A percentile compares a stretch with the other conserved stretches of the same genome.
phyloP scores from a whole-genome alignment of 2,888 invertebrate species.

The Tenthredo amoena region DNA sequence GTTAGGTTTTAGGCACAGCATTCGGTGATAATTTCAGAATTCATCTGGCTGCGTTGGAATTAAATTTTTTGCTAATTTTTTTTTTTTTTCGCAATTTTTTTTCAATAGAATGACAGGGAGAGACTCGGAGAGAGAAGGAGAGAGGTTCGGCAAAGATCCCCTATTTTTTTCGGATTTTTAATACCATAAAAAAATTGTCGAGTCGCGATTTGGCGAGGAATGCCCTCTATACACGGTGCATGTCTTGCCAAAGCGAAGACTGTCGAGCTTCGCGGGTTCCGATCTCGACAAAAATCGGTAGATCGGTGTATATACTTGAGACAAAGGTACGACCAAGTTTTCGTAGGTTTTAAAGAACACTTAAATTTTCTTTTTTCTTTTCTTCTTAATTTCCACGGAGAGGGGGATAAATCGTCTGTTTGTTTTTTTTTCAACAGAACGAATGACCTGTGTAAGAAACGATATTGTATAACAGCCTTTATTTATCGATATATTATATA shows the following conservation, averaged over 20 bases:
- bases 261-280: not conserved
- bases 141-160: not conserved
- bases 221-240: not conserved
- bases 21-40: conserved; percentile 13
- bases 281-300: not conserved
- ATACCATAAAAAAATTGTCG: not conserved
- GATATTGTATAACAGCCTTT: conserved; percentile 74
- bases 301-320: not conserved
- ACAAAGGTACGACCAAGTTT: not conserved
- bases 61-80: not conserved
- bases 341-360: not conserved
- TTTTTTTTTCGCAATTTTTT: not conserved
- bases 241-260: not conserved
- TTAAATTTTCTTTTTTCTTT: not conserved
- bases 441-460: not conserved
- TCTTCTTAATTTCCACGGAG: not conserved
- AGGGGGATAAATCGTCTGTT: not conserved
- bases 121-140: not conserved
- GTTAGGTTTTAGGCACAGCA: not conserved
- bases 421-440: not conserved
- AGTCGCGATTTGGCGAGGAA: conserved; percentile 3
- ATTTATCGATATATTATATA: conserved; percentile 64
- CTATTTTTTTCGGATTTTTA: not conserved
- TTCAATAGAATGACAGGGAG: not conserved
- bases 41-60: not conserved